Base-by-base conservation (phyloP, 2,888 invertebrate genomes). In the Amphiduros pacificus region DNA sequence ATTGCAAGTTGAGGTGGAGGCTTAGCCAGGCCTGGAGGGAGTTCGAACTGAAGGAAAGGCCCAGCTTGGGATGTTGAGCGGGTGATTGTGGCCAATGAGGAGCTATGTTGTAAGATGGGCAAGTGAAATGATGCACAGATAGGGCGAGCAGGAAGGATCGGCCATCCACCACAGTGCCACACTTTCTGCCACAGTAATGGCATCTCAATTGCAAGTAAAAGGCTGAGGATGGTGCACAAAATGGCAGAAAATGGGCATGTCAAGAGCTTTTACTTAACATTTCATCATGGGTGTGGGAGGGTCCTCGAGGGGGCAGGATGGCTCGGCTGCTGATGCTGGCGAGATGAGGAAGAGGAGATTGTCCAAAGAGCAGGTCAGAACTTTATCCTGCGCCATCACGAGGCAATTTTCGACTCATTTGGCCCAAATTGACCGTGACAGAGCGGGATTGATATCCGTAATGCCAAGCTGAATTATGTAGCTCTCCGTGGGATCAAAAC, bases 251-350 rank as follows among this genome's bases (percentile, higher is more conserved):
- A 40, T 55, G 17, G 41, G 55, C 55, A 40, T 26, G 55, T 55
- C 55, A 55, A 36, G 55, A 26, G 55, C 40, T 55, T 55, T 55
- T 55, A 55, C 41, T 41, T 55, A 55, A n/a, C 55, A 55, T 40
- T 55, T 55, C 55, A 55, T 55, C 55, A 55, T 40, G 55, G 31
- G 6, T 31, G n/a, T n/a, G 11, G 2, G 36, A 29, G 31, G 52
- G 27, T 4, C 27, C 17, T 14, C 9, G 31, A 31, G 52, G 52
- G 3, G 52, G 29, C 17, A 31, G 52, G 28, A 27, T 6, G 6
- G 17, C 26, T 52, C 14, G 29, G 50, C 22, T 17, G 28, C 27
- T 31, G 17, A 36, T 14, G 52, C n/a, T 20, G 22, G 9, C n/a
- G 27, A n/a, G 51, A 24, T n/a, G 27, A 40, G 40, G 55, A 41